Percentiles rank a stretch among this genome's conserved stretches.
phyloP scores from a whole-genome alignment of 2,797 vertebrate genomes.

The Brachyrhaphis roseni region DNA sequence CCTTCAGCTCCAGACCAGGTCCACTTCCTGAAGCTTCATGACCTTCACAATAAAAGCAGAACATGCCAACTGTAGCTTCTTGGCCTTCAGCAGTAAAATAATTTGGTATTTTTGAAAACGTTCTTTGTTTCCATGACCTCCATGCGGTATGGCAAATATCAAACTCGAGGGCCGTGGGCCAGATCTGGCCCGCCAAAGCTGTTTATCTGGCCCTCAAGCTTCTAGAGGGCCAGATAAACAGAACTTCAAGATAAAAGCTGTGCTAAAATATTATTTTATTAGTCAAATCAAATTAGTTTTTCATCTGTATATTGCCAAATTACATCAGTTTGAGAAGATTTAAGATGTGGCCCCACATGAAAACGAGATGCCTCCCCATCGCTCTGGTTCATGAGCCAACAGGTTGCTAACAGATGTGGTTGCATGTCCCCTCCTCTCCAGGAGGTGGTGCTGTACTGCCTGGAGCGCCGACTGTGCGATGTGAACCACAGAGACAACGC shows the following conservation, averaged over 20 bases:
- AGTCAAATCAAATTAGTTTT: too few species aligned
- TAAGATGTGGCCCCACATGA: too few species aligned
- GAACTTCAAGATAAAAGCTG: too few species aligned
- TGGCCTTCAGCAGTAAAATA: not conserved
- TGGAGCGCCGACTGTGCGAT: constrained; percentile 91
- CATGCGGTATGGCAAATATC: not conserved
- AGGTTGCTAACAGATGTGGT: not conserved
- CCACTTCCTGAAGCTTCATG: not conserved
- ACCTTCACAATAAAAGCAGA: not conserved
- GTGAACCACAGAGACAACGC: constrained; percentile 94
- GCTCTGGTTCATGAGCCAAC: not conserved
- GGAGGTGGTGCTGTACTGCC: constrained; percentile 89
- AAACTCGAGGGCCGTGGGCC: too few species aligned
- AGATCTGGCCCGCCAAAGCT: too few species aligned
- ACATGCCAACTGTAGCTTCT: not conserved
- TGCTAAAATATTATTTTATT: too few species aligned
- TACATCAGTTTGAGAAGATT: too few species aligned
- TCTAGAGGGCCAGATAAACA: too few species aligned
- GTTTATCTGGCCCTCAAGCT: too few species aligned
- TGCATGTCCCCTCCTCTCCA: constrained; percentile 23
- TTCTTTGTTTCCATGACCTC: not conserved
- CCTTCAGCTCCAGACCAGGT: not conserved
- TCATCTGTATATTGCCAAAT: too few species aligned
- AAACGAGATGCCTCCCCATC: too few species aligned
- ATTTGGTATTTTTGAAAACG: not conserved